Evolutionary conservation across 64 coral and sea anemone genomes (phyloP), one percentile per base, ranked within the genome.

Genomic region (Pocillopora damicornis): DNA sequence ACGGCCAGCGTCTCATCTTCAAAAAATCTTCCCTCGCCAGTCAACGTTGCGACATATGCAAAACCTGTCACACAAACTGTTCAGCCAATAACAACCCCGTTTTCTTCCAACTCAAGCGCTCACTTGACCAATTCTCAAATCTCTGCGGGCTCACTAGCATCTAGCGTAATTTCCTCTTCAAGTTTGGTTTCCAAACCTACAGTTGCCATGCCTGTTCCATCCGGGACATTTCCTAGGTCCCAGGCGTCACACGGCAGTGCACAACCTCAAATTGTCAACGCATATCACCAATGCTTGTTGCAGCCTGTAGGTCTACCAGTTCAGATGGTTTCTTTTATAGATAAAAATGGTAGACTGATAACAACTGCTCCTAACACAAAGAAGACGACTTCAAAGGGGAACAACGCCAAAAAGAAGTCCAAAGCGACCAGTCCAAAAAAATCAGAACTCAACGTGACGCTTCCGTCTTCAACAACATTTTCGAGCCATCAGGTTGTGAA

Each of bases 271-370:
- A 11, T 58, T 58, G 65, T 58, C 10, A 85, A 56, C 62, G 68
- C 81, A 8, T 58, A 58, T 26, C 65, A 56, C 36, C 65, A 63
- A 15, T 11, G 38, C 42, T 72, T 85, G 18, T 56, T 17, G 22
- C 63, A 66, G 2, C 4, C 64, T 23, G 42, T 85, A 13, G 81
- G 65, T 56, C 37, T 85, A 18, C 81, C 81, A 57, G 37, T 85
- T 13, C 81, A 85, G 20, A 85, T 85, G 64, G 81, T 71, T 17
- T 69, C 81, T 22, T 85, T 26, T n/a, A 0, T 85, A 14, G 37
- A 71, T 42, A 85, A 85, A 67, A 63, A 85, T 59, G 81, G 81
- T 15, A 71, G 68, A 20, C 34, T 58, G 18, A 17, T 85, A 1
- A 7, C 37, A 15, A 57, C 17, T 77, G 11, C 63, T 56, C 63